These are phyloP conservation scores for Leucophora obtusa DNA, from an alignment of 2,888 invertebrate species.

Conservation along the genomic window DNA sequence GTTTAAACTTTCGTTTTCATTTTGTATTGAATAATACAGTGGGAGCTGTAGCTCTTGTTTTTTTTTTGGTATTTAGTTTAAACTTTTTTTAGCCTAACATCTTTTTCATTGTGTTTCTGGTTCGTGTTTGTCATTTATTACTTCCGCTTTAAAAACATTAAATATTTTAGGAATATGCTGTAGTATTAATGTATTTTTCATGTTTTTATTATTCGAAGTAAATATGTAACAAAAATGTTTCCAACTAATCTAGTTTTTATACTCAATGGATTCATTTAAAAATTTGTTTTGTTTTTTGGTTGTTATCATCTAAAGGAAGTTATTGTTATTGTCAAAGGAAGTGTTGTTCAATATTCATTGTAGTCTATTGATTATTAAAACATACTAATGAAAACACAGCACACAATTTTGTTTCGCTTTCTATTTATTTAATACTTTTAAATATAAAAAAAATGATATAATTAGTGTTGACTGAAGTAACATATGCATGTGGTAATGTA, in stretches of 20 bases:
- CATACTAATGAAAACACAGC: too few relatives aligned
- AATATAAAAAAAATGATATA: too few relatives aligned
- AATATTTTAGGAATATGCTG: neutral
- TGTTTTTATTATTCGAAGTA: neutral
- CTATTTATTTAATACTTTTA: too few relatives aligned
- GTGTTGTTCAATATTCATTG: neutral
- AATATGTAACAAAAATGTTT: neutral
- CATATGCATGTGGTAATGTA: too few relatives aligned
- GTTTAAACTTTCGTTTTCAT: constrained; percentile 57
- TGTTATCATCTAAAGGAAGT: neutral
- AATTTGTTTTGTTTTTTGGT: neutral
- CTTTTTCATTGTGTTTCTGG: constrained; percentile 29
- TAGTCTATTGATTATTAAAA: neutral
- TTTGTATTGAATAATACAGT: constrained; percentile 30
- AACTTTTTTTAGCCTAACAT: constrained; percentile 5
- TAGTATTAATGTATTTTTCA: neutral
- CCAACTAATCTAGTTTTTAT: neutral
- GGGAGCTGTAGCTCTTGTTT: constrained; percentile 25
- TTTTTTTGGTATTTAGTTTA: constrained; percentile 23
- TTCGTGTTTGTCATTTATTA: constrained; percentile 56
- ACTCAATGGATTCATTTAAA: neutral
- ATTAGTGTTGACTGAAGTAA: too few relatives aligned
- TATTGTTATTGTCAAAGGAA: neutral
- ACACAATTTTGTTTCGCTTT: too few relatives aligned
- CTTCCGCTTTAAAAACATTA: constrained; percentile 47